Conservation (phyloP, 2,888 invertebrate genomes). For the Luperina nickerlii region DNA sequence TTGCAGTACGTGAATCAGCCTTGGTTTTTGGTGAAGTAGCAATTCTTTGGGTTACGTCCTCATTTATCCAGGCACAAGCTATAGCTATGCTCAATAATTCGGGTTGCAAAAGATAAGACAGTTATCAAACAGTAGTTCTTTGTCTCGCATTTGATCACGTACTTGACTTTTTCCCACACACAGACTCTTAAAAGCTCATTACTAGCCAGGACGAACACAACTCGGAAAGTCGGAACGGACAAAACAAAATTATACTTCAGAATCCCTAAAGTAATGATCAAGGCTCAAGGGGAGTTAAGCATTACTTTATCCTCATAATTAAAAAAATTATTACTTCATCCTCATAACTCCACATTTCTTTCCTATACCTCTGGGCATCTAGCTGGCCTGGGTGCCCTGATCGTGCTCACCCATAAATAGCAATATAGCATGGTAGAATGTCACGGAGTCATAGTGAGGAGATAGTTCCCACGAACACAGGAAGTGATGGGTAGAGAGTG, state of each 20-base stretch:
- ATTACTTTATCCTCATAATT: no score
- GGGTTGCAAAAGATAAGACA: not conserved
- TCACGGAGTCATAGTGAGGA: conserved; percentile 53
- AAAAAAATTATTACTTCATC: not conserved
- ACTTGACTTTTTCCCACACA: no score
- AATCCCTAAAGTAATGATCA: not conserved
- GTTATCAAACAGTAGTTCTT: not conserved
- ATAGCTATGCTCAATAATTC: not conserved
- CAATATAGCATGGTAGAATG: conserved; percentile 30
- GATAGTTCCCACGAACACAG: conserved; percentile 68
- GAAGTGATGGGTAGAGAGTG: conserved; percentile 62
- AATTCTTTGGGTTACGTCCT: not conserved
- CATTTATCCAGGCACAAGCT: not conserved
- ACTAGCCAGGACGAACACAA: not conserved
- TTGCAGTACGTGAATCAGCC: not conserved
- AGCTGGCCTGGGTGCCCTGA: conserved; percentile 1
- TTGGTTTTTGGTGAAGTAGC: not conserved
- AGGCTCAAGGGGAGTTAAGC: no score
- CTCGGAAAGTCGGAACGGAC: not conserved
- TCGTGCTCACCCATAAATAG: conserved; percentile 42
- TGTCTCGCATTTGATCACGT: not conserved
- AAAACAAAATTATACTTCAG: not conserved
- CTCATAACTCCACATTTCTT: not conserved
- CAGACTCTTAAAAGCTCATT: not conserved
- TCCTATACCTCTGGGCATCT: not conserved